A percentile compares a stretch with the other conserved stretches of the same genome.
phyloP scores from a whole-genome alignment of 2,113 vertebrate genomes.

The Solenodon paradoxus region DNA sequence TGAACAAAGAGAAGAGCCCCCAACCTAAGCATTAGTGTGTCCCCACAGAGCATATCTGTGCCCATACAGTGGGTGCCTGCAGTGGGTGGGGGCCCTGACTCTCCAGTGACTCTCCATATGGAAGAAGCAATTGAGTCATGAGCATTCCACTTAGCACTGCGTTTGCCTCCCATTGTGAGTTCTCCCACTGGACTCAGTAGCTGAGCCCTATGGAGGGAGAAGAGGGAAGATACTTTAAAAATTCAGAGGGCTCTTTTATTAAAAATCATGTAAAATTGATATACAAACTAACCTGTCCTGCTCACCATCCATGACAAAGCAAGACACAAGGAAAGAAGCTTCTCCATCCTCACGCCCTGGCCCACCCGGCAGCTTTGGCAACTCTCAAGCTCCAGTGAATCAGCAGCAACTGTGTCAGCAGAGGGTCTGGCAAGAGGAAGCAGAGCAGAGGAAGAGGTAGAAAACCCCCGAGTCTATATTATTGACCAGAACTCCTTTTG shows the following conservation, averaged over 20 bases:
- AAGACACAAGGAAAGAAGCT: neutral
- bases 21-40: neutral
- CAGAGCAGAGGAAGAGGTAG: neutral
- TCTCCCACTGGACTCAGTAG: neutral
- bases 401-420: neutral
- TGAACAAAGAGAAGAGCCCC: neutral
- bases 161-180: neutral
- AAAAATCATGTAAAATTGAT: neutral
- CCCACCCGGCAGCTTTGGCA: neutral
- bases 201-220: neutral
- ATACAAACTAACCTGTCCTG: neutral
- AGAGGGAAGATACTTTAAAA: neutral
- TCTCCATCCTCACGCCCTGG: neutral
- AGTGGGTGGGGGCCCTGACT: neutral
- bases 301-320: conserved; percentile 4
- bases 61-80: neutral
- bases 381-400: neutral
- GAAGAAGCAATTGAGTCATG: neutral
- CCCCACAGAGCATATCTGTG: neutral
- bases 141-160: neutral
- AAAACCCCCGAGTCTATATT: neutral
- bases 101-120: neutral
- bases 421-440: neutral
- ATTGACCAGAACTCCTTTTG: neutral
- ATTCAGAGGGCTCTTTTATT: neutral